Evolutionary conservation across 2,888 invertebrate species (phyloP).

Genomic region (Phlogophora meticulosa): DNA sequence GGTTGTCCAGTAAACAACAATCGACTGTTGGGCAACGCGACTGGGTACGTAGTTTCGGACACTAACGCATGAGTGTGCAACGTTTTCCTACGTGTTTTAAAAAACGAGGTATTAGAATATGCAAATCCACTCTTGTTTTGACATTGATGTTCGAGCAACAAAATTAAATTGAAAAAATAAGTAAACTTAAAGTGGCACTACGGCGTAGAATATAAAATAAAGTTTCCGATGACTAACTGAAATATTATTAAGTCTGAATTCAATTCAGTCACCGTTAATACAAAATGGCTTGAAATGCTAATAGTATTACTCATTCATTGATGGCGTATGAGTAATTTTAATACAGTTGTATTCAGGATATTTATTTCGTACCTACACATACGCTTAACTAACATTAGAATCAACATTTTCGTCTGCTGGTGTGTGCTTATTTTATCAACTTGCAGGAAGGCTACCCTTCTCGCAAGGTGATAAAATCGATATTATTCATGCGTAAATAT

Average conservation of each 20-base stretch:
- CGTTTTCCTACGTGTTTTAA: slow-evolving; percentile 63
- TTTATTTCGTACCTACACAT: no score
- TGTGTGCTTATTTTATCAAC: no score
- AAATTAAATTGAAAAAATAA: slow-evolving; percentile 68
- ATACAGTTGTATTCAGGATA: no score
- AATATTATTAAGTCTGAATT: slow-evolving; percentile 7
- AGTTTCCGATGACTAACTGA: not conserved
- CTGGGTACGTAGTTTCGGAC: slow-evolving; percentile 18
- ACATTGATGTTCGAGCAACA: slow-evolving; percentile 66
- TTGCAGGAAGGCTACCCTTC: no score
- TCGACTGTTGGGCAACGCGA: slow-evolving; percentile 48
- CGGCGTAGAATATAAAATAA: slow-evolving; percentile 7
- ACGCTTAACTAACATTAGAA: no score
- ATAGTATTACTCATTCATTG: not conserved
- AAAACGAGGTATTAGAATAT: slow-evolving; percentile 73
- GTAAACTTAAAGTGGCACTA: not conserved
- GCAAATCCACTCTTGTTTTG: slow-evolving; percentile 69
- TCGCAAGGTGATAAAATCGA: no score
- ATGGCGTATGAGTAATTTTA: not conserved
- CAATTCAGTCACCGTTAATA: not conserved
- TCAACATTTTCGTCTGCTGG: no score
- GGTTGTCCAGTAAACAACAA: slow-evolving; percentile 44
- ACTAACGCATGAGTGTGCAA: slow-evolving; percentile 42
- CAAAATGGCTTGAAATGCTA: not conserved
- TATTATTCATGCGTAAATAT: no score